Base-by-base conservation (phyloP, 2,797 vertebrate genomes). In the Pitangus sulphuratus region DNA sequence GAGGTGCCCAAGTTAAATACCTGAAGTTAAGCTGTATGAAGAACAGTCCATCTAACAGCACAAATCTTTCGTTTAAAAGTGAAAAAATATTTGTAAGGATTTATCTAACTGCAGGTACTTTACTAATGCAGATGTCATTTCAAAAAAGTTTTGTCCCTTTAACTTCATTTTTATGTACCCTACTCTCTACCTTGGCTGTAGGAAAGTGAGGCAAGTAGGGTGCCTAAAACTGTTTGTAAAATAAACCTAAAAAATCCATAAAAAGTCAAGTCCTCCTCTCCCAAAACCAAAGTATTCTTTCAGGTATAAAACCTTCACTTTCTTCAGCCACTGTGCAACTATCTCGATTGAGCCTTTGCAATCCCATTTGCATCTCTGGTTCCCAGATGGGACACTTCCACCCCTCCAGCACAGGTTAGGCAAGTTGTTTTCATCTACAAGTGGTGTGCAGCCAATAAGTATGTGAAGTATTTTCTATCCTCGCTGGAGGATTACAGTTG, bases 401-500 rank as follows among this genome's bases (percentile, higher is more conserved):
- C 50, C 11, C 7, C 77, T 72, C 44, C 45, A 44, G 58, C 70
- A 30, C 44, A 40, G 16, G n/a, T 18, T 6, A 88, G 65, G 53
- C 33, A 64, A 54, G 69, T 61, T 54, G 58, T 91, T 94, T 71
- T 51, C 80, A 88, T 42, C 71, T 80, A 77, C 33, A 64, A 68
- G 57, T 4, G n/a, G 33, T 48, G 48, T 50, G 70, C 37, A 56
- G 40, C 78, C 75, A 74, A 75, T 58, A 91, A 31, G 54, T 68
- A 93, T 65, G 65, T 65, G 20, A 89, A 91, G 60, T 37, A 90
- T 92, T 94, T 84, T 72, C 75, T 77, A 18, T 71, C 53, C 76
- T 90, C 16, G 19, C 30, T 80, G 0, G 0, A 92, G 71, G 75
- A 91, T 91, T 90, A 92, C 44, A 70, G 90, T 62, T 61, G 33